Percentiles rank a stretch among this genome's conserved stretches.
phyloP scores from a whole-genome alignment of 1,140 invertebrate genomes.

The Eumeta japonica region DNA sequence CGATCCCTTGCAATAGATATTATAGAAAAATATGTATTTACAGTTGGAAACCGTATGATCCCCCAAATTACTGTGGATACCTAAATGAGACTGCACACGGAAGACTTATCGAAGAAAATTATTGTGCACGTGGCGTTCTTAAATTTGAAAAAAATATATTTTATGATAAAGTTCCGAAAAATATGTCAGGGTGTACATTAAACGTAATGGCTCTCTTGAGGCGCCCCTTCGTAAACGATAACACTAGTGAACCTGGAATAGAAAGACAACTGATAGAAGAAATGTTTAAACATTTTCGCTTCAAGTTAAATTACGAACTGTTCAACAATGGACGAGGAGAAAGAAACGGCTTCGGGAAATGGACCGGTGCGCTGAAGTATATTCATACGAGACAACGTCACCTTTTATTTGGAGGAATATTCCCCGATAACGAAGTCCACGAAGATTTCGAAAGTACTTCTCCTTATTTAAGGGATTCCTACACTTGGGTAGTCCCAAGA shows the following conservation, averaged over 20 bases:
- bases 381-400: conserved; percentile 42
- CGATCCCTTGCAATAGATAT: conserved; percentile 21
- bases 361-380: conserved; percentile 48
- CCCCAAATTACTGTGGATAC: conserved; percentile 39
- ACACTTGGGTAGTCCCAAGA: conserved; percentile 54
- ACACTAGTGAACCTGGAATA: conserved; percentile 24
- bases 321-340: conserved; percentile 40
- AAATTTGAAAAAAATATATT: conserved; percentile 20
- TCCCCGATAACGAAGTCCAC: conserved; percentile 57
- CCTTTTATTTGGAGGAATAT: conserved; percentile 55
- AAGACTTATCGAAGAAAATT: conserved; percentile 24
- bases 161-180: conserved; percentile 24
- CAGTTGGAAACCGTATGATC: conserved; percentile 41
- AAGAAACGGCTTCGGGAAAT: conserved; percentile 24
- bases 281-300: conserved; percentile 22
- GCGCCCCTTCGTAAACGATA: conserved; percentile 36
- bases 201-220: conserved; percentile 30
- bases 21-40: conserved; percentile 26
- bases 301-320: conserved; percentile 22
- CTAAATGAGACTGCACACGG: conserved; percentile 29
- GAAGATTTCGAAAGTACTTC: conserved; percentile 54
- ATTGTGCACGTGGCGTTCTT: conserved; percentile 25
- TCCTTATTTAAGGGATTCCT: conserved; percentile 53
- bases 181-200: conserved; percentile 34
- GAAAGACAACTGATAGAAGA: conserved; percentile 27